A percentile compares a stretch with the other conserved stretches of the same genome.
Conservation (phyloP, 2,888 invertebrate genomes). For the Tetanocera ferruginea region DNA sequence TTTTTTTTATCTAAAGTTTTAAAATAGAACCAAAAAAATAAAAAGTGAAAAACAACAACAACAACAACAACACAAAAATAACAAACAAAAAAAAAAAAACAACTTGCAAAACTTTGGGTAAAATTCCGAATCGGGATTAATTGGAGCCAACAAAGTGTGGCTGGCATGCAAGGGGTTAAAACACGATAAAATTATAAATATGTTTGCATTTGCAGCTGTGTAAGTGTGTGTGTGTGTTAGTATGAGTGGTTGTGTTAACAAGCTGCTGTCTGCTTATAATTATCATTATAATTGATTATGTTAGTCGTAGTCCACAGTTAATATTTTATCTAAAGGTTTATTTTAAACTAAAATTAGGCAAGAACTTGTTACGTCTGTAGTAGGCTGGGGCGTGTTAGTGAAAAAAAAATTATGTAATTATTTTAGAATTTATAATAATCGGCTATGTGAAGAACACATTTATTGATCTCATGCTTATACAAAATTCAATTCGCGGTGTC, state of each 20-base stretch:
- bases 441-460: too few species aligned
- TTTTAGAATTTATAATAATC: too few species aligned
- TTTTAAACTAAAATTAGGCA: neutral
- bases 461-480: too few species aligned
- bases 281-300: conserved; percentile 64
- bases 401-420: too few species aligned
- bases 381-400: too few species aligned
- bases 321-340: conserved; percentile 58
- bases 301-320: conserved; percentile 60
- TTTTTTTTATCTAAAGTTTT: neutral
- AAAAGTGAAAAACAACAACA: too few species aligned
- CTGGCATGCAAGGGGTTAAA: neutral
- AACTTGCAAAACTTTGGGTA: neutral
- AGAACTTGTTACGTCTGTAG: too few species aligned
- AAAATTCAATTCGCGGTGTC: too few species aligned
- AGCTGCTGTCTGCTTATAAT: conserved; percentile 53
- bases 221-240: neutral
- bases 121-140: neutral
- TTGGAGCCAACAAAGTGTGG: neutral
- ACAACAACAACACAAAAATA: neutral
- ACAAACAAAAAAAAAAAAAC: neutral
- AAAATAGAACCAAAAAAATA: neutral
- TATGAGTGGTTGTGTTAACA: neutral
- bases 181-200: conserved; percentile 1
- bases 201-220: neutral